These are phyloP conservation scores for Typhlomys cinereus DNA, from an alignment of 2,113 vertebrate genomes.

Conservation along the genomic window DNA sequence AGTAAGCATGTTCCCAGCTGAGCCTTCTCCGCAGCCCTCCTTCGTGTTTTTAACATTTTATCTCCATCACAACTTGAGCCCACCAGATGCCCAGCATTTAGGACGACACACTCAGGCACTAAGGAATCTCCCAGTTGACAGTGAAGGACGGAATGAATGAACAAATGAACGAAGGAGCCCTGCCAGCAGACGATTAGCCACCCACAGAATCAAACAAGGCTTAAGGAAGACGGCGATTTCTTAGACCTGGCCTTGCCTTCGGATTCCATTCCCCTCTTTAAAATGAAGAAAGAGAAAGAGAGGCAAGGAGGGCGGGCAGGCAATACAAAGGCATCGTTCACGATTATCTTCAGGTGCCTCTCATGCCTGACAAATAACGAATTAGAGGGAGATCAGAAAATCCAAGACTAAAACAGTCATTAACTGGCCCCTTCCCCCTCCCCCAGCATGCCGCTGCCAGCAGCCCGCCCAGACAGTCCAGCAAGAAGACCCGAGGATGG, in stretches of 20 bases:
- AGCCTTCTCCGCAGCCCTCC: no score
- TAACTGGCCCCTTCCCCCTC: constrained; percentile 67
- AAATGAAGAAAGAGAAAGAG: neutral
- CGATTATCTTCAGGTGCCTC: neutral
- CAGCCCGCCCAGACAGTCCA: constrained; percentile 80
- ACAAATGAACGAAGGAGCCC: neutral
- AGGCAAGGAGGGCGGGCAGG: neutral
- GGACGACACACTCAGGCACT: accelerated
- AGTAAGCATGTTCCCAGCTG: neutral
- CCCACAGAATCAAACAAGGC: neutral
- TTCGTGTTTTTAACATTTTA: no score
- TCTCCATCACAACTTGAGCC: neutral
- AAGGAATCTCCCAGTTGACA: neutral
- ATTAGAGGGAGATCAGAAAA: constrained; percentile 78
- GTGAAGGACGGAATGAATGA: neutral
- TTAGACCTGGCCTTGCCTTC: accelerated
- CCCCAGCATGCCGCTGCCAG: constrained; percentile 70
- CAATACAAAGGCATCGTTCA: constrained; percentile 44
- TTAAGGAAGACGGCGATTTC: neutral
- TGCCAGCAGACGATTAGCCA: accelerated
- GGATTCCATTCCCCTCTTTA: neutral
- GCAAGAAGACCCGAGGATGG: constrained; percentile 75
- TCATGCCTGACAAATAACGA: constrained; percentile 76
- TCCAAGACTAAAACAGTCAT: constrained; percentile 81
- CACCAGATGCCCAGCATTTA: neutral